Evolutionary conservation across 2,888 invertebrate species (phyloP).

Genomic region (Conus canariensis): DNA sequence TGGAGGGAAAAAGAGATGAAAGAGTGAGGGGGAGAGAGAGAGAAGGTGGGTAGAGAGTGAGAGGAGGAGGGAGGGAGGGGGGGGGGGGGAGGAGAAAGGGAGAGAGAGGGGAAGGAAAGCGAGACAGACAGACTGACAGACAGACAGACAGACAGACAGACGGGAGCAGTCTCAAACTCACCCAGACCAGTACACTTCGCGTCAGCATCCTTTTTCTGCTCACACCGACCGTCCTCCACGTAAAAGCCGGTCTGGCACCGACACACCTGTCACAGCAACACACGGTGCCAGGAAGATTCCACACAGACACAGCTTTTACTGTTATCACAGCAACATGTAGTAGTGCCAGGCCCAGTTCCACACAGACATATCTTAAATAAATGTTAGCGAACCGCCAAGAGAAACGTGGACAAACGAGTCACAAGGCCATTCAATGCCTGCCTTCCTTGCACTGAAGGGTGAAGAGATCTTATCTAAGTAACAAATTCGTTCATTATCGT

Average conservation of each 20-base stretch:
- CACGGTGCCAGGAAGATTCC: not conserved
- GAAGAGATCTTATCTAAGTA: too few species aligned
- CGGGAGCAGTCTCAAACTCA: not conserved
- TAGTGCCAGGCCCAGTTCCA: too few species aligned
- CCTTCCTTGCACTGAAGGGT: too few species aligned
- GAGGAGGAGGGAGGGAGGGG: too few species aligned
- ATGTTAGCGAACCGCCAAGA: too few species aligned
- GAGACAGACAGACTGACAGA: not conserved
- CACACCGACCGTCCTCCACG: conserved; percentile 37
- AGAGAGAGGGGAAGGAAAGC: not conserved
- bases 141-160: not conserved
- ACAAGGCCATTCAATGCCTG: too few species aligned
- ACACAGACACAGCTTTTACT: not conserved
- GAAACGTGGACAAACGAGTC: too few species aligned
- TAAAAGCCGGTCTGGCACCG: conserved; percentile 44
- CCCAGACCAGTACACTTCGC: conserved; percentile 42
- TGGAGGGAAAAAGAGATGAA: not conserved
- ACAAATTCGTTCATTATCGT: too few species aligned
- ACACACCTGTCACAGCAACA: conserved; percentile 39
- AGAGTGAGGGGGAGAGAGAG: not conserved
- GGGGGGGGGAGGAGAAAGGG: too few species aligned
- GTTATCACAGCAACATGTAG: too few species aligned
- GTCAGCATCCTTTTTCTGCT: conserved; percentile 45
- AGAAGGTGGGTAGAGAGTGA: not conserved
- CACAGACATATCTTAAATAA: too few species aligned